Base-by-base conservation (phyloP, 35 echinoderm and acorn worm species). In the Heliocidaris erythrogramma region DNA sequence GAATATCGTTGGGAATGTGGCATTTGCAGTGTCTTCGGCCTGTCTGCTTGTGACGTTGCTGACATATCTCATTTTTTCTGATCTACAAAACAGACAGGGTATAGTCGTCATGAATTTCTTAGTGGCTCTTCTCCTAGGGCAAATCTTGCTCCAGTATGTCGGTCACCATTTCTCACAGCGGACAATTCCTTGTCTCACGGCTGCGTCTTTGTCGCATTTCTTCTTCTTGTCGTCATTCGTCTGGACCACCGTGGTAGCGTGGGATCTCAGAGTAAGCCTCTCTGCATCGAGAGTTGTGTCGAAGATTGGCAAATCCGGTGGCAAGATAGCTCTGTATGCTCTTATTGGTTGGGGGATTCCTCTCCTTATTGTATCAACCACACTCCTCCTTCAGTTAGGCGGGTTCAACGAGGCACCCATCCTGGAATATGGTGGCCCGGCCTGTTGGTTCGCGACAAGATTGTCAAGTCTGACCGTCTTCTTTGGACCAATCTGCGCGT, bases 101-200 rank as follows among this genome's bases (percentile, higher is more conserved):
- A 48, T 89, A 89, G 87, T 48, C 13, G 31, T 89, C 31, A 89
- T 89, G 16, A 89, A 89, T 89, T 89, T 89, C 29, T 8, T 89
- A 8, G 87, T 89, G 87, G 87, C 87, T 42, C 47, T 89, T n/a
- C 87, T 89, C 14, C 47, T 89, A 18, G 87, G 87, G 29, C 87
- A 89, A 18, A 89, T 89, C 47, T 18, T 89, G 30, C 31, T 89
- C 17, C 87, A 89, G 87, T 89, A 89, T 89, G 87, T 89, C 13
- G 47, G 87, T 7, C 24, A 89, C 87, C 31, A 48, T 5, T 42
- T 89, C 31, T 89, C 87, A 5, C 4, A 13, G 17, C 17, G 87
- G 87, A 14, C 10, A 4, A 48, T 48, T 89, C 31, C 47, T 14
- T 89, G 87, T 48, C 87, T 42, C 4, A 42, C 87, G 14, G 30